Conservation (phyloP, 2,797 vertebrate genomes). For the Gobio occitaniae region DNA sequence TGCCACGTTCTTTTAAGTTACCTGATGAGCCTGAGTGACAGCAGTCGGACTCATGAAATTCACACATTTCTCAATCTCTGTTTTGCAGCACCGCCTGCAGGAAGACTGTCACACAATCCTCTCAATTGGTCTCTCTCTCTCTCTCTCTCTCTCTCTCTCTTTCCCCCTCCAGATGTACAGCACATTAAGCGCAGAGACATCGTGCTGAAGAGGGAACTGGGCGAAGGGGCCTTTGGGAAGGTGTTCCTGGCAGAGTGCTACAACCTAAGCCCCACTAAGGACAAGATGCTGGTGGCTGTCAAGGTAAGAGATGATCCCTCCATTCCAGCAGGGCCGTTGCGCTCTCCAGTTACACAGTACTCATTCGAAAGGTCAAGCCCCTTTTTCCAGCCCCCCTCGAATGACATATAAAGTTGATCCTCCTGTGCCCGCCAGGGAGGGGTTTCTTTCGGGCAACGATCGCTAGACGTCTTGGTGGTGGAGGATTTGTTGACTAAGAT, state of each 20-base stretch:
- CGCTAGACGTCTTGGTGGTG: background rate
- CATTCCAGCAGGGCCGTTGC: constrained; percentile 39
- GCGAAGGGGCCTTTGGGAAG: constrained; percentile 97
- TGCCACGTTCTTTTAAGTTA: background rate
- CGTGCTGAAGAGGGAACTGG: constrained; percentile 94
- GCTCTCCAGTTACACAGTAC: constrained; percentile 55
- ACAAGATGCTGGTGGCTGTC: constrained; percentile 98
- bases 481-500: constrained; percentile 54
- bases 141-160: constrained; percentile 30
- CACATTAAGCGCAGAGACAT: constrained; percentile 97
- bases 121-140: constrained; percentile 35
- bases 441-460: constrained; percentile 33
- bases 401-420: constrained; percentile 47
- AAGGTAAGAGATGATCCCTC: constrained; percentile 83
- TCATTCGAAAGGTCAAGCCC: constrained; percentile 41
- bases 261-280: constrained; percentile 95
- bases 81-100: constrained; percentile 26
- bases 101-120: constrained; percentile 29
- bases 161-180: constrained; percentile 86
- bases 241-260: constrained; percentile 98
- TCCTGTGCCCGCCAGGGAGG: constrained; percentile 3
- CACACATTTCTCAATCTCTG: constrained; percentile 32
- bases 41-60: constrained; percentile 13
- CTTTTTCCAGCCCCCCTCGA: constrained; percentile 46
- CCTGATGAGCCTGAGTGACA: constrained; percentile 48